Percentiles rank a stretch among this genome's conserved stretches.
These are phyloP conservation scores for Ecliptopera silaceata DNA, from an alignment of 2,888 invertebrate genomes.

Conservation along the genomic window DNA sequence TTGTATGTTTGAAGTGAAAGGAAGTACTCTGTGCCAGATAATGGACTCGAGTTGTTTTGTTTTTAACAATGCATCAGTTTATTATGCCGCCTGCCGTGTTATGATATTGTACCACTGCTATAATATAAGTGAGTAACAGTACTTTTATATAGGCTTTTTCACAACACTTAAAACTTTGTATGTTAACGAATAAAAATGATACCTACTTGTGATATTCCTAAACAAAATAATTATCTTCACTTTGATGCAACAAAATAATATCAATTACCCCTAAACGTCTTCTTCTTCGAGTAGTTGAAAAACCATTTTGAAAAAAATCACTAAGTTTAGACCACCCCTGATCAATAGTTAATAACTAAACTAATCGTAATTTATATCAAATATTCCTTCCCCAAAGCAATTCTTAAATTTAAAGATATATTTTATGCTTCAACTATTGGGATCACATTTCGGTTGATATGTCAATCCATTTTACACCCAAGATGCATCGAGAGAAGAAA, in stretches of 20 bases:
- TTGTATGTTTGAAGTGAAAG: slow-evolving; percentile 68
- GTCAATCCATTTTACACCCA: slow-evolving; percentile 55
- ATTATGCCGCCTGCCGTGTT: slow-evolving; percentile 32
- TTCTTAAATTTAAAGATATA: too few species aligned
- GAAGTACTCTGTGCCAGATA: slow-evolving; percentile 62
- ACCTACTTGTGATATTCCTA: too few species aligned
- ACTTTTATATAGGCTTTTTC: background rate
- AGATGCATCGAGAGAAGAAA: slow-evolving; percentile 50
- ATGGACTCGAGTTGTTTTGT: slow-evolving; percentile 53
- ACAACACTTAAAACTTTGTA: too few species aligned
- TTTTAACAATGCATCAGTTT: slow-evolving; percentile 54
- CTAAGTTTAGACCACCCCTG: too few species aligned
- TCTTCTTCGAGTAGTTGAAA: too few species aligned
- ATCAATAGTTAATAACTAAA: too few species aligned
- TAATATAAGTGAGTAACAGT: slow-evolving; percentile 1
- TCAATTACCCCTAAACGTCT: too few species aligned
- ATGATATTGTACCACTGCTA: slow-evolving; percentile 14
- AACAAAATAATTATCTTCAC: too few species aligned
- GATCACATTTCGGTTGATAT: slow-evolving; percentile 52
- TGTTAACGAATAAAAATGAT: too few species aligned
- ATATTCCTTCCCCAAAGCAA: slow-evolving; percentile 16
- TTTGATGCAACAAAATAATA: too few species aligned
- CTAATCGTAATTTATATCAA: too few species aligned
- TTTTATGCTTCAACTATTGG: slow-evolving; percentile 40
- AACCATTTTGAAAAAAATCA: too few species aligned